Evolutionary conservation across 1,140 invertebrate species (phyloP), one percentile per base, ranked within the genome.

Genomic region (Mya arenaria): DNA sequence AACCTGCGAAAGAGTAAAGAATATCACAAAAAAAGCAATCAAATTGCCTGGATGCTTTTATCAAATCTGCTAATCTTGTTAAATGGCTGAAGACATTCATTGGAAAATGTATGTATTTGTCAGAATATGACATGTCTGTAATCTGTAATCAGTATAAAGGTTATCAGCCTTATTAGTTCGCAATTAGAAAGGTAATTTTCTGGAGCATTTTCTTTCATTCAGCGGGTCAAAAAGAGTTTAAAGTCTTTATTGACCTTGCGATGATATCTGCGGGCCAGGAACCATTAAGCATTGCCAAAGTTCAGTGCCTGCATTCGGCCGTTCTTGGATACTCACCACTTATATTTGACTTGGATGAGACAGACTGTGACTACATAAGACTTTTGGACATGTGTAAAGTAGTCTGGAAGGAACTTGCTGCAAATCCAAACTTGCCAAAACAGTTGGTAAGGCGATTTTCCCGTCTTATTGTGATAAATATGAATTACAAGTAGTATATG

Each of bases 241-340:
- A 92, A 52, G 90, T 92, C n/a, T 89, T 92, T 81, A 90, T 92
- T 48, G 91, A 92, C 56, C 73, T 92, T 39, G 91, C 91, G 13
- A 89, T 84, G 77, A 92, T 90, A 25, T 87, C 87, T 0, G 91
- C 90, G 75, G 90, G 91, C 13, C 89, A 91, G 80, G 89, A 87
- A 34, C 85, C 90, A 34, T 83, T 86, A 71, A 86, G 88, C 44
- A 84, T 91, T 34, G 86, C 81, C 4, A 85, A 87, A 56, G 90
- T 90, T 17, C 78, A 85, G 32, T 90, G 86, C 81, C 85, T 92
- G 0, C 90, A 91, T 69, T 83, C 89, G n/a, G 88, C 90, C 1
- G 88, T 87, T 0, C 90, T 86, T 41, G 90, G 89, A 55, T 92
- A 91, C 84, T 87, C 91, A 32, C 88, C 91, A 28, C 79, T 92